phyloP scores from a whole-genome alignment of 2,797 vertebrate genomes.

The Ceyx erithaca region DNA sequence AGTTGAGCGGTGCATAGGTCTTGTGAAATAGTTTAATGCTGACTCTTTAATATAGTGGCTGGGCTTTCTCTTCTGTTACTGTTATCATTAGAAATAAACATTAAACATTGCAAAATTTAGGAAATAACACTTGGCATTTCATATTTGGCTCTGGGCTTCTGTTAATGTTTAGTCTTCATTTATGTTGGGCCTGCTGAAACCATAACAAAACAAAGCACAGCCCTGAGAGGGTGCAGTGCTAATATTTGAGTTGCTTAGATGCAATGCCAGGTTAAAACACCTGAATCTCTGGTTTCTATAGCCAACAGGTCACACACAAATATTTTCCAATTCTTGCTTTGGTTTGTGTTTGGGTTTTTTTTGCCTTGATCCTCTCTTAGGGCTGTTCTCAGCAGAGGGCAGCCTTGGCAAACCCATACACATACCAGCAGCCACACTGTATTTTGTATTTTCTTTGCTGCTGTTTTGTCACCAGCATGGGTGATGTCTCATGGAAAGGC shows the following conservation, averaged over 20 bases:
- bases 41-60: neutral
- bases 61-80: neutral
- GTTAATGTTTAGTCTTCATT: neutral
- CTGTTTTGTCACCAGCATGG: neutral
- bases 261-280: neutral
- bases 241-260: neutral
- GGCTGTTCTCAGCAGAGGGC: slow-evolving; percentile 58
- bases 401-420: slow-evolving; percentile 10
- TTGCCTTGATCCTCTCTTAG: neutral
- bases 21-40: neutral
- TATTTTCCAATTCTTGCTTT: neutral
- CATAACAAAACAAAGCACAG: neutral
- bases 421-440: fast-evolving
- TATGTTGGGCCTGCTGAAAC: neutral
- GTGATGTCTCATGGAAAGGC: neutral
- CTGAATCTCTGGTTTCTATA: neutral
- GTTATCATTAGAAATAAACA: slow-evolving; percentile 3
- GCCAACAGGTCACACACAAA: neutral
- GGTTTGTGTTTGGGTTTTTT: neutral
- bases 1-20: neutral
- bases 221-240: neutral
- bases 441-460: neutral
- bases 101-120: slow-evolving; percentile 13
- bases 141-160: neutral
- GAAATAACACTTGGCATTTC: neutral